phyloP scores from a whole-genome alignment of 2,888 invertebrate species.

The Scaptomyza reducta region DNA sequence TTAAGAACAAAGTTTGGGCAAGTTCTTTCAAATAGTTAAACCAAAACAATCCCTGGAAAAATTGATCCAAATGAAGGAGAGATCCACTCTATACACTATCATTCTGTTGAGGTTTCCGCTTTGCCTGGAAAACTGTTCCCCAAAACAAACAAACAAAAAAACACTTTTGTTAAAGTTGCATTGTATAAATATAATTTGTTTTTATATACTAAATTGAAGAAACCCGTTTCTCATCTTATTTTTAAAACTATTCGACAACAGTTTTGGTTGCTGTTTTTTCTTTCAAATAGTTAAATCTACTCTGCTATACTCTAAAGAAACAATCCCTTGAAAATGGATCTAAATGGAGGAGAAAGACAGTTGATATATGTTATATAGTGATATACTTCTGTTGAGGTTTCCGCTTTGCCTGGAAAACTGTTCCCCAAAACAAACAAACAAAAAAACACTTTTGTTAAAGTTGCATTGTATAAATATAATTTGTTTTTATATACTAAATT shows the following conservation, averaged over 20 bases:
- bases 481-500: slow-evolving; percentile 9
- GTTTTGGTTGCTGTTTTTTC: slow-evolving; percentile 12
- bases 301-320: no score
- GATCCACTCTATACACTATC: not conserved
- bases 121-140: not conserved
- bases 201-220: slow-evolving; percentile 4
- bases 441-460: slow-evolving; percentile 12
- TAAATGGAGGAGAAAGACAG: no score
- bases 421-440: not conserved
- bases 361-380: no score
- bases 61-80: no score
- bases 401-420: no score
- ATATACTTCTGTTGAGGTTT: no score
- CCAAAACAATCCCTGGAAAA: no score
- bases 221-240: slow-evolving; percentile 4
- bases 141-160: not conserved
- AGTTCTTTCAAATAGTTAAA: not conserved
- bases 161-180: slow-evolving; percentile 22
- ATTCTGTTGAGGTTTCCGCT: no score
- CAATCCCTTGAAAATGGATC: no score
- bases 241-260: slow-evolving; percentile 44
- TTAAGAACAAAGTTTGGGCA: not conserved
- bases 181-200: slow-evolving; percentile 37
- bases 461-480: slow-evolving; percentile 39
- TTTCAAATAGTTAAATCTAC: no score